A percentile compares a stretch with the other conserved stretches of the same genome.
phyloP scores from a whole-genome alignment of 2,797 vertebrate species.

The Oreochromis mossambicus region DNA sequence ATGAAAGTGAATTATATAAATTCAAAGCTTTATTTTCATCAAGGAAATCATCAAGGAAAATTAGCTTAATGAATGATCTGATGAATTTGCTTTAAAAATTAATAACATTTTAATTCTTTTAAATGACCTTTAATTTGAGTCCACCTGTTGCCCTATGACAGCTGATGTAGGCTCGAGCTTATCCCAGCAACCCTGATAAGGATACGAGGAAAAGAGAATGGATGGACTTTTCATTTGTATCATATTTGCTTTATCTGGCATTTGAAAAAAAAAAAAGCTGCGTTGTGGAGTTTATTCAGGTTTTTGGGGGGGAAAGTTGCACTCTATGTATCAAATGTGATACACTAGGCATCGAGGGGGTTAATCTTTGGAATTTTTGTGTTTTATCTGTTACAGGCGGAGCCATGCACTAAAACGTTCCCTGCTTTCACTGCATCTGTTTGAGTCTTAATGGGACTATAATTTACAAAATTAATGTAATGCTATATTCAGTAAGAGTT shows the following conservation, averaged over 20 bases:
- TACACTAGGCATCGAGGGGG: background rate
- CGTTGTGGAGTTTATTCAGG: background rate
- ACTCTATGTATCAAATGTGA: background rate
- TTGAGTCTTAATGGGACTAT: background rate
- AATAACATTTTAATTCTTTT: background rate
- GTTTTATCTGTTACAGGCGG: background rate
- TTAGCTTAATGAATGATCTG: background rate
- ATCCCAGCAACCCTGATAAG: background rate
- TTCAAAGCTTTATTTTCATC: background rate
- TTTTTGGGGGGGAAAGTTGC: background rate
- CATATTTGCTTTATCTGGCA: background rate
- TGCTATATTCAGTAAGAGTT: background rate
- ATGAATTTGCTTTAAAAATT: background rate
- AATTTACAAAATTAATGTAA: background rate
- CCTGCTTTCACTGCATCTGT: background rate
- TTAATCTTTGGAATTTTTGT: background rate
- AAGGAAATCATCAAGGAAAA: background rate
- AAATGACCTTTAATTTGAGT: background rate
- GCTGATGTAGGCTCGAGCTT: background rate
- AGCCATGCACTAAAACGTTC: background rate
- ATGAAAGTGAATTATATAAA: background rate
- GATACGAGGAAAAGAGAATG: background rate
- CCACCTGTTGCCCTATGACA: background rate
- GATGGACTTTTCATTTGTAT: background rate
- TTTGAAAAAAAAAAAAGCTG: fast-evolving